A percentile compares a stretch with the other conserved stretches of the same genome.
These are phyloP conservation scores for Eurystomus gularis DNA, from an alignment of 2,113 vertebrate species.

Conservation along the genomic window DNA sequence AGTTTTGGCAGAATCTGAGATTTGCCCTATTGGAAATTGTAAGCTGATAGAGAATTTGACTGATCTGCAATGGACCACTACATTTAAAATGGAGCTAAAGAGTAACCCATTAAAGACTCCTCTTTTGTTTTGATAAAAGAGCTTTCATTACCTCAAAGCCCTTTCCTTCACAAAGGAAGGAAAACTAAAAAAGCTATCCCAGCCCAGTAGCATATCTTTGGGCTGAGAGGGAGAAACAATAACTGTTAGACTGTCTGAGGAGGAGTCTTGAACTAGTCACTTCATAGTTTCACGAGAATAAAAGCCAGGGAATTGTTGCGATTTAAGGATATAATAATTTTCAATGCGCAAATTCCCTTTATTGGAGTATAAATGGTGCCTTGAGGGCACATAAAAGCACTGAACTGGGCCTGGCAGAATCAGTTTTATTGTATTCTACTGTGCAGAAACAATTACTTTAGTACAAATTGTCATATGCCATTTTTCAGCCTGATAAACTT, in stretches of 20 bases:
- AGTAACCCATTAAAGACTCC: not conserved
- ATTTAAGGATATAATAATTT: conserved; percentile 43
- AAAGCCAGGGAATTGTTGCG: not conserved
- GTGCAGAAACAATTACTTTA: conserved; percentile 47
- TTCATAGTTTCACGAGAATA: not conserved
- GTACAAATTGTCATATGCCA: conserved; percentile 12
- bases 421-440: conserved; percentile 51
- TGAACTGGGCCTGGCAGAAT: conserved; percentile 43
- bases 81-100: not conserved
- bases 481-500: conserved; percentile 43
- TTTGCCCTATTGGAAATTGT: conserved; percentile 27
- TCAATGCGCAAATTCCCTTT: not conserved
- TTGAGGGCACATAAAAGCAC: conserved; percentile 31
- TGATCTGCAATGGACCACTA: not conserved
- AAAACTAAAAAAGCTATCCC: not conserved
- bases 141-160: not conserved
- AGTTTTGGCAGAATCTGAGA: conserved; percentile 32
- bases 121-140: conserved; percentile 24
- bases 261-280: not conserved
- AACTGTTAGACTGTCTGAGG: not conserved
- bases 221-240: not conserved
- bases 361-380: conserved; percentile 31
- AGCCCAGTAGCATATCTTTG: not conserved
- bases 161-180: not conserved
- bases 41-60: conserved; percentile 12